Conservation (phyloP, 2,888 invertebrate species). For the Mesorhabditis sp. region DNA sequence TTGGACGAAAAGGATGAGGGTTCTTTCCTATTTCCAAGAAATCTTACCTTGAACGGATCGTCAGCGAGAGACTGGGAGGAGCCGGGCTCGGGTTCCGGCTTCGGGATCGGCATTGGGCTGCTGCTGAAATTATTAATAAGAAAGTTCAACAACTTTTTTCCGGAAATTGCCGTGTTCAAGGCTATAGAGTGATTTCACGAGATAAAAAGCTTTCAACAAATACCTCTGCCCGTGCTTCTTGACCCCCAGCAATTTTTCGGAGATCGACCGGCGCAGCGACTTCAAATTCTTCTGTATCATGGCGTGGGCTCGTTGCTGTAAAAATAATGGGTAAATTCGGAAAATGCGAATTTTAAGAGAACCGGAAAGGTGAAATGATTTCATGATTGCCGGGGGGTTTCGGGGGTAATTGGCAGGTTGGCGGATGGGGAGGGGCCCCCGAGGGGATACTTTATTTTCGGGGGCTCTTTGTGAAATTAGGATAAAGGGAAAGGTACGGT, state of each 20-base stretch:
- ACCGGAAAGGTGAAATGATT: no score
- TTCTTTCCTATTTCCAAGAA: not conserved
- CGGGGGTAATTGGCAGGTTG: no score
- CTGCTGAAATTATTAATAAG: constrained; percentile 12
- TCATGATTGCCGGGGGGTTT: no score
- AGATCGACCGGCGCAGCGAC: constrained; percentile 26
- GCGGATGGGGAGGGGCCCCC: no score
- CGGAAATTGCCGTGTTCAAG: constrained; percentile 13
- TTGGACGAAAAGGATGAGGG: not conserved
- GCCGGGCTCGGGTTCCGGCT: constrained; percentile 12
- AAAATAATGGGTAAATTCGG: not conserved
- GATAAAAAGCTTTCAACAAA: not conserved
- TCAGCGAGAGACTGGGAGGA: constrained; percentile 19
- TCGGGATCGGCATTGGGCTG: constrained; percentile 15
- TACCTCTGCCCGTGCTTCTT: constrained; percentile 17
- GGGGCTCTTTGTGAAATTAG: no score
- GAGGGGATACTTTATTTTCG: no score
- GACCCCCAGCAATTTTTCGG: constrained; percentile 22
- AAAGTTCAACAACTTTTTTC: constrained; percentile 12
- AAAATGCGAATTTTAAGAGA: no score
- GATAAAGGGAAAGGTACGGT: no score
- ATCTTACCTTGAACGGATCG: constrained; percentile 29
- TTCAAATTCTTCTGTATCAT: constrained; percentile 24
- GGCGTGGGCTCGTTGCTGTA: not conserved
- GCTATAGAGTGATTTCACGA: not conserved